phyloP scores from a whole-genome alignment of 2,113 vertebrate species.

The Polypterus senegalus region DNA sequence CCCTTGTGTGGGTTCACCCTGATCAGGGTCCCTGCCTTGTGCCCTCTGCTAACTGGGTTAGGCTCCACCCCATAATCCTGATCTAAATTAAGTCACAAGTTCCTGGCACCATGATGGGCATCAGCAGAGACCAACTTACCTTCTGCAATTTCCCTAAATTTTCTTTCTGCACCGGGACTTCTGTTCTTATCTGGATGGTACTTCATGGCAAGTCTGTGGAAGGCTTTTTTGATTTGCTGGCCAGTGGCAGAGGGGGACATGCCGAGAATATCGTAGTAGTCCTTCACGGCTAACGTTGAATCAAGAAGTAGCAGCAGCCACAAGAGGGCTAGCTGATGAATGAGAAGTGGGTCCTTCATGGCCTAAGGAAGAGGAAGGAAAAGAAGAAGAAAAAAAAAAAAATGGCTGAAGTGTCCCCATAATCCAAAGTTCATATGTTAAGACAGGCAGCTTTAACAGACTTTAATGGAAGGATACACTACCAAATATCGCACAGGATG shows the following conservation, averaged over 20 bases:
- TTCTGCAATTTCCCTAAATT: constrained; percentile 40
- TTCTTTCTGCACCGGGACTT: constrained; percentile 29
- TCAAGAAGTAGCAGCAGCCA: too few species aligned
- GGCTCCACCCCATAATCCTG: too few species aligned
- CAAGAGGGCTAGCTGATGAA: background rate
- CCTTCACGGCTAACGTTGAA: background rate
- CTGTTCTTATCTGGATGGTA: constrained; percentile 47
- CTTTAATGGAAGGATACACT: too few species aligned
- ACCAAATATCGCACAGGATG: too few species aligned
- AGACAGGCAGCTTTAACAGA: too few species aligned
- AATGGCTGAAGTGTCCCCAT: too few species aligned
- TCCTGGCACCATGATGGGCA: background rate
- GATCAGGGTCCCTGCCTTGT: too few species aligned
- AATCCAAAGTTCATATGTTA: too few species aligned
- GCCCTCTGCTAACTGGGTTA: too few species aligned
- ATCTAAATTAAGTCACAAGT: background rate
- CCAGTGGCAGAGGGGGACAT: constrained; percentile 27
- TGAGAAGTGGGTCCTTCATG: background rate
- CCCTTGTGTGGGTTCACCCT: too few species aligned
- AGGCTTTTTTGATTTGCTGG: constrained; percentile 37
- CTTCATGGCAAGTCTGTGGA: constrained; percentile 33
- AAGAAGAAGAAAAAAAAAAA: too few species aligned
- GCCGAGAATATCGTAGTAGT: constrained; percentile 30
- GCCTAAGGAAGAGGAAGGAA: background rate
- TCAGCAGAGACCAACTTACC: constrained; percentile 22